phyloP scores from a whole-genome alignment of 2,888 invertebrate genomes.

The Drosophila mimetica region DNA sequence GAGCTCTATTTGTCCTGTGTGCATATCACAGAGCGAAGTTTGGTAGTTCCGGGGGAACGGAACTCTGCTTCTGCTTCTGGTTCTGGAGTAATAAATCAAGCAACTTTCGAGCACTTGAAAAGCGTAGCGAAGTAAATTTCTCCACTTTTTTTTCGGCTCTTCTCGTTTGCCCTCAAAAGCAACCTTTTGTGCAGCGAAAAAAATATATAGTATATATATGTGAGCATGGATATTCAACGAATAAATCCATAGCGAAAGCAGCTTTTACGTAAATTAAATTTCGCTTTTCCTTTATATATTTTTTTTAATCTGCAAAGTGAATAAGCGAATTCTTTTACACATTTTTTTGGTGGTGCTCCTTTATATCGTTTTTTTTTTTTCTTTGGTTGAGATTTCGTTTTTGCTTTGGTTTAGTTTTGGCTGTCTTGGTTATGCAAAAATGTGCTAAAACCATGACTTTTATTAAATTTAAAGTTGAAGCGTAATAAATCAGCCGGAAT shows the following conservation, averaged over 20 bases:
- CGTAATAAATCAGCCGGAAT: conserved; percentile 80
- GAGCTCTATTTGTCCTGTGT: conserved; percentile 62
- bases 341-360: conserved; percentile 9
- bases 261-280: conserved; percentile 76
- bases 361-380: conserved; percentile 4
- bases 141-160: conserved; percentile 34
- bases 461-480: conserved; percentile 77
- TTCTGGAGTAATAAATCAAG: conserved; percentile 73
- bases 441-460: conserved; percentile 64
- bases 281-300: conserved; percentile 52
- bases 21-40: conserved; percentile 31
- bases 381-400: conserved; percentile 41
- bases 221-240: conserved; percentile 44
- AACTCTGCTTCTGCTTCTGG: conserved; percentile 31
- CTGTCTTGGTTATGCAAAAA: conserved; percentile 40
- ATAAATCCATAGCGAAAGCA: conserved; percentile 56
- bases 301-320: conserved; percentile 74
- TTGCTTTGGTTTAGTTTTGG: conserved; percentile 38
- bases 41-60: background rate
- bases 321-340: conserved; percentile 65
- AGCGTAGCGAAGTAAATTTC: conserved; percentile 63
- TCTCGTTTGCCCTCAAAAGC: conserved; percentile 32
- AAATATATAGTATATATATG: conserved; percentile 30
- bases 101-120: conserved; percentile 75
- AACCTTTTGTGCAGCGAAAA: conserved; percentile 33